A percentile compares a stretch with the other conserved stretches of the same genome.
Evolutionary conservation across 2,888 invertebrate species (phyloP).

Genomic region (Drosophila suboccidentalis): DNA sequence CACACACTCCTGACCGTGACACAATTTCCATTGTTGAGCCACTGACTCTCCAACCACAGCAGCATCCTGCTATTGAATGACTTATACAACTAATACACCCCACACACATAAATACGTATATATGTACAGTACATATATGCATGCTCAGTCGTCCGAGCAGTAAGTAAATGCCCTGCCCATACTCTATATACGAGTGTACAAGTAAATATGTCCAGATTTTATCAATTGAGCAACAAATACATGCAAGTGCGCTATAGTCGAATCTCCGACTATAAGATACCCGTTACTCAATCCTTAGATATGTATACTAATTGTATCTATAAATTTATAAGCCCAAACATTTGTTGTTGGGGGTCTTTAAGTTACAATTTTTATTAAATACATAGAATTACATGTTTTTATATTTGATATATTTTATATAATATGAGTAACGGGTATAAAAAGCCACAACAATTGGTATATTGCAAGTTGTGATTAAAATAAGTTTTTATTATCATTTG

Average conservation of each 20-base stretch:
- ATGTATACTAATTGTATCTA: too few relatives aligned
- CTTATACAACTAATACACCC: slow-evolving; percentile 34
- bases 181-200: background rate
- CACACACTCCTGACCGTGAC: slow-evolving; percentile 79
- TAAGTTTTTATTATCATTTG: slow-evolving; percentile 75
- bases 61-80: slow-evolving; percentile 33
- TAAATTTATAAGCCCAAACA: too few relatives aligned
- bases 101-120: slow-evolving; percentile 1
- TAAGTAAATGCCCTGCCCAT: slow-evolving; percentile 16
- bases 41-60: slow-evolving; percentile 28
- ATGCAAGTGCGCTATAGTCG: too few relatives aligned
- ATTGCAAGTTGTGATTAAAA: slow-evolving; percentile 48
- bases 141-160: slow-evolving; percentile 1
- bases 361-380: too few relatives aligned
- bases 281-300: background rate
- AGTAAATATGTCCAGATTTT: slow-evolving; percentile 1
- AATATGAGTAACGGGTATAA: background rate
- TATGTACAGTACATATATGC: background rate
- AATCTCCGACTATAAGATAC: background rate
- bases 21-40: slow-evolving; percentile 72
- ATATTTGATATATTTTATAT: too few relatives aligned
- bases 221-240: slow-evolving; percentile 26
- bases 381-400: too few relatives aligned
- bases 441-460: slow-evolving; percentile 2
- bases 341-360: too few relatives aligned